Evolutionary conservation across 1,140 invertebrate genomes (phyloP).

Genomic region (Belonocnema kinseyi): DNA sequence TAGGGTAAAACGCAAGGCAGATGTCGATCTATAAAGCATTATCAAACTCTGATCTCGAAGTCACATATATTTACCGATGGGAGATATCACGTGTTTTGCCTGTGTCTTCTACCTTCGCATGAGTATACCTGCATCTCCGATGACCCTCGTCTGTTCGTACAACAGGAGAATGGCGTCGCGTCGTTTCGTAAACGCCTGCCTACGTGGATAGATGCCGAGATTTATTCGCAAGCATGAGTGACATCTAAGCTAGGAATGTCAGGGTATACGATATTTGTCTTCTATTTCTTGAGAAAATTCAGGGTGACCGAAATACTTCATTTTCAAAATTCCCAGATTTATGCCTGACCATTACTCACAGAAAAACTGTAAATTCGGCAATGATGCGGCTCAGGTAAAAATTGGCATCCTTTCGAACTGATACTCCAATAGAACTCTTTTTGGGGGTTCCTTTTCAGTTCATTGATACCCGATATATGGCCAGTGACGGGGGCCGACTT

Average conservation of each 20-base stretch:
- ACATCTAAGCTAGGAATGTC: slow-evolving; percentile 5
- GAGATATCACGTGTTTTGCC: slow-evolving; percentile 18
- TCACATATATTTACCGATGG: slow-evolving; percentile 9
- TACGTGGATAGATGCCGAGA: background rate
- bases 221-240: slow-evolving; percentile 10
- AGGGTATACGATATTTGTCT: background rate
- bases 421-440: background rate
- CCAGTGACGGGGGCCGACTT: too few relatives aligned
- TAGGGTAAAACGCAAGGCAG: background rate
- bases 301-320: background rate
- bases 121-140: background rate
- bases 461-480: too few relatives aligned
- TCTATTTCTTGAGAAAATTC: background rate
- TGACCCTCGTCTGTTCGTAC: slow-evolving; percentile 17
- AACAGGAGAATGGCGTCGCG: background rate
- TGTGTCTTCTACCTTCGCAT: slow-evolving; percentile 14
- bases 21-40: slow-evolving; percentile 25
- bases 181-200: background rate
- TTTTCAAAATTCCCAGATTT: background rate
- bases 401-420: too few relatives aligned
- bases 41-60: slow-evolving; percentile 9
- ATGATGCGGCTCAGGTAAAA: too few relatives aligned
- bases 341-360: too few relatives aligned
- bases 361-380: background rate
- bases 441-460: background rate